Evolutionary conservation across 2,797 vertebrate genomes (phyloP), one percentile per base, ranked within the genome.

Genomic region (Manis javanica): DNA sequence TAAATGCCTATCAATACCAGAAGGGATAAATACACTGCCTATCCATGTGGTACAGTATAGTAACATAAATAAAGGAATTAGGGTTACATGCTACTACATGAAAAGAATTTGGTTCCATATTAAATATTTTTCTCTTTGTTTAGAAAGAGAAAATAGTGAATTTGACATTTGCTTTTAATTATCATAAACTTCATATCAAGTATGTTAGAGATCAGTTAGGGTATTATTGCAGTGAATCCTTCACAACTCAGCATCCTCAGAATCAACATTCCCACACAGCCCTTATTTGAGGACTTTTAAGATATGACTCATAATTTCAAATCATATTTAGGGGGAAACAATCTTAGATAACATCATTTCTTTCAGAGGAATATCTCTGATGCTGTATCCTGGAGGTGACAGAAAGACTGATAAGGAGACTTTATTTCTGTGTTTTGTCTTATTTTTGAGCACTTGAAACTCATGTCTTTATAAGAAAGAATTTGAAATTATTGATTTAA

Each of bases 151-250:
- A 94, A 89, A 84, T 9, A 61, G 24, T 8, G 18, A 74, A 69
- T 57, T 57, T 83, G 77, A 64, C n/a, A n/a, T 87, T 74, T 92
- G 61, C 5, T 86, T 94, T 95, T 59, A 79, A 91, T 74, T 88
- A 55, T 46, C 10, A 9, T 29, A 24, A 23, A 46, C 29, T 46
- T 91, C 61, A 29, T 31, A 77, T n/a, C 9, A n/a, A n/a, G 42
- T 21, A 39, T 21, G 11, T 13, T 86, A 75, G 34, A 91, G 34
- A 81, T 86, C 7, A 26, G 11, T 23, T 55, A n/a, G 78, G 77
- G 49, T 18, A 68, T 14, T 49, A 69, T 37, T 39, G 11, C 26
- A 19, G 23, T 59, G 49, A 87, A 12, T 81, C 42, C 69, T 34
- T 87, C 63, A 78, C 26, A 71, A 71, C 3, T 57, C 12, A 49